A percentile compares a stretch with the other conserved stretches of the same genome.
Conservation (phyloP, 2,113 vertebrate genomes). For the Pica pica region DNA sequence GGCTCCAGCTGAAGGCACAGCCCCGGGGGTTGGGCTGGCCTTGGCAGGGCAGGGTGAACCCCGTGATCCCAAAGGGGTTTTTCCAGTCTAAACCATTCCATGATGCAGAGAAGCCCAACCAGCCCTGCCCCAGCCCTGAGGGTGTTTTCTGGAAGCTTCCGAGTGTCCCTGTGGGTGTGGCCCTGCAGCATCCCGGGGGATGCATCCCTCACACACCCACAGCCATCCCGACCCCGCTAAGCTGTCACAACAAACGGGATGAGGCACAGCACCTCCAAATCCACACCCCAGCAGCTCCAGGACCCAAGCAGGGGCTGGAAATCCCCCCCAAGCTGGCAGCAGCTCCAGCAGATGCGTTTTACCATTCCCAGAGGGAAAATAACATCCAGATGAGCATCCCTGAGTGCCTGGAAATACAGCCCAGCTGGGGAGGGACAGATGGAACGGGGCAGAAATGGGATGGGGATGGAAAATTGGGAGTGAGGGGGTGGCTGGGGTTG, state of each 20-base stretch:
- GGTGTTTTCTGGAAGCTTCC: background rate
- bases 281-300: background rate
- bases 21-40: background rate
- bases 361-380: background rate
- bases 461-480: background rate
- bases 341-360: constrained; percentile 46
- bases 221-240: background rate
- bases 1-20: background rate
- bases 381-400: background rate
- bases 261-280: background rate
- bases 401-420: background rate
- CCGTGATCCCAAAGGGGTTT: background rate
- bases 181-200: background rate
- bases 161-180: background rate
- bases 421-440: background rate
- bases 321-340: background rate
- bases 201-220: background rate
- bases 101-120: background rate
- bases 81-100: background rate
- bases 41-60: background rate
- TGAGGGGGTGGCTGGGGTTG: background rate
- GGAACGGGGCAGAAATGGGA: background rate
- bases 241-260: background rate
- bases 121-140: accelerated
- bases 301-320: background rate